Base-by-base conservation (phyloP, 1,140 invertebrate species). In the Manduca sexta region DNA sequence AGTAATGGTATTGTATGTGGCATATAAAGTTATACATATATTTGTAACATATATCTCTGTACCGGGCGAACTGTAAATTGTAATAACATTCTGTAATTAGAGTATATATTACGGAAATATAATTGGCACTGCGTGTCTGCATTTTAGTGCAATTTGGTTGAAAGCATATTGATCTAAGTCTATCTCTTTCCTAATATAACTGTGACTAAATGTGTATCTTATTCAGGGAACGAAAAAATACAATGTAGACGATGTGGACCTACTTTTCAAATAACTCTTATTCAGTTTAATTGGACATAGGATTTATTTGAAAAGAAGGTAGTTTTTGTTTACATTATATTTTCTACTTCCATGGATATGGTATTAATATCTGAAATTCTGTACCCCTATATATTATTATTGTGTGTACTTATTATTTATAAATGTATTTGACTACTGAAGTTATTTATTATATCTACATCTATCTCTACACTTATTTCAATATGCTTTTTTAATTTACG, bases 81-180 rank as follows among this genome's bases (percentile, higher is more conserved):
- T 62, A 62, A 55, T 69, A 73, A 67, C 62, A 65, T 60, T 55
- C 31, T 61, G 45, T 62, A 63, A 50, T 63, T 65, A 65, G 49
- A 62, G 58, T 72, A 64, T 72, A 60, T 71, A 52, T 61, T 60
- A 56, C 42, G 57, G 38, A 61, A 63, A 52, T 64, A 60, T 5
- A 18, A 70, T 74, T 79, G 72, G 78, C 77, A 82, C 78, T 83
- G 80, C 76, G 85, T 87, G 86, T 87, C 84, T 87, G 86, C 86
- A 87, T 87, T 80, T 86, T 87, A 86, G 84, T 86, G 86, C 86
- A 87, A 86, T 67, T 75, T 76, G 73, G 71, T 74, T 64, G 33
- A 62, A 77, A 81, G 79, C 82, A 83, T 85, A 84, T 85, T 83
- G 77, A 83, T 75, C 46, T 83, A 82, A 80, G 18, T 69, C 14